Conservation (phyloP, 2,797 vertebrate genomes). For the Paedocypris micromegethes region DNA sequence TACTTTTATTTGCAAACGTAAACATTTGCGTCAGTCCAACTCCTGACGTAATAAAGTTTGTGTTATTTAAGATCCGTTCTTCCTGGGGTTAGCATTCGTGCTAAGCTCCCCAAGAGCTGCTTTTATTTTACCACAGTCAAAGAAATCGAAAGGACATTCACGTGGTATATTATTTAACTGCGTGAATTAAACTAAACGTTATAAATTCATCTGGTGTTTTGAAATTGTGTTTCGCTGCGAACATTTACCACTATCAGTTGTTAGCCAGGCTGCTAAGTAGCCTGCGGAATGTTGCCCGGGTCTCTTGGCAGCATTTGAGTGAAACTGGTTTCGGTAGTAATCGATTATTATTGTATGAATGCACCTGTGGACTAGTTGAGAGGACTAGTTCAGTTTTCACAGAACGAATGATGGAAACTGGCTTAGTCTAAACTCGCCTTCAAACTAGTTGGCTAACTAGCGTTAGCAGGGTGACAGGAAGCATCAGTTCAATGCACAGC, state of each 20-base stretch:
- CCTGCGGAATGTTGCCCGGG: slow-evolving; percentile 1
- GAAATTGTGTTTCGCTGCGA: background rate
- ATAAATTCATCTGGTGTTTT: no score
- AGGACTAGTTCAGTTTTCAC: background rate
- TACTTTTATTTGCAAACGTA: no score
- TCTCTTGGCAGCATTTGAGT: background rate
- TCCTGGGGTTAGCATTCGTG: no score
- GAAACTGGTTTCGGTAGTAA: background rate
- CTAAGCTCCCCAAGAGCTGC: no score
- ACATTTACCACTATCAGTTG: slow-evolving; percentile 14
- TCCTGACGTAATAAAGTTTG: no score
- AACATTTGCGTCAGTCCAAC: no score
- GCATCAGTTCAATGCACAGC: background rate
- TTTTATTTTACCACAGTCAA: no score
- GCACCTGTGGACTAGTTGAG: no score
- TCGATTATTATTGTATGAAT: background rate
- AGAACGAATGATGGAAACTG: background rate
- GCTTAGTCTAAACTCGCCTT: background rate
- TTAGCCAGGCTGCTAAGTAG: slow-evolving; percentile 20
- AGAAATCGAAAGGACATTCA: no score
- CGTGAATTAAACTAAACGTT: no score
- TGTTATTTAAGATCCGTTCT: no score
- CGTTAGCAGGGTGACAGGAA: slow-evolving; percentile 28
- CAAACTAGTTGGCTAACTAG: background rate
- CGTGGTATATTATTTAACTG: no score